These are phyloP conservation scores for Lithosia quadra DNA, from an alignment of 2,888 invertebrate genomes.

Conservation along the genomic window DNA sequence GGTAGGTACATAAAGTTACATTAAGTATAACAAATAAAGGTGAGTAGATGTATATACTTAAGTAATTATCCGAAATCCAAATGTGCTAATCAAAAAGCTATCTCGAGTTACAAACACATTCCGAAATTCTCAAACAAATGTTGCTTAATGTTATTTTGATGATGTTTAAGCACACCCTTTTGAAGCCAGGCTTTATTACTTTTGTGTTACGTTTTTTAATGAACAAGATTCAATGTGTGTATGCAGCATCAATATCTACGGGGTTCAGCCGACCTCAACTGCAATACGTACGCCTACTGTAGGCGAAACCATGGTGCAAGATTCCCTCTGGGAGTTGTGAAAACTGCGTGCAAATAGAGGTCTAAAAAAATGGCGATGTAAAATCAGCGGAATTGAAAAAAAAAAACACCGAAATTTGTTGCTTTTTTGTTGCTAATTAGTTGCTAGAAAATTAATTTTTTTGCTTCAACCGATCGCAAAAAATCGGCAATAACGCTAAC, in stretches of 20 bases:
- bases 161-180: conserved; percentile 1
- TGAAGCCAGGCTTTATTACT: neutral
- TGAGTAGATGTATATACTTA: neutral
- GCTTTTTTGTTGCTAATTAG: no score
- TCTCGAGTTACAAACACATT: conserved; percentile 4
- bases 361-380: no score
- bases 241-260: rapidly evolving
- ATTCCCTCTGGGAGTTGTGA: no score
- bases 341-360: no score
- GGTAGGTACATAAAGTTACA: neutral
- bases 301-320: no score
- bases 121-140: neutral
- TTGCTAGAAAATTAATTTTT: no score
- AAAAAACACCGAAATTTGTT: no score
- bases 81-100: conserved; percentile 15
- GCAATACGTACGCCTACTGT: no score
- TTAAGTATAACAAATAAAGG: neutral
- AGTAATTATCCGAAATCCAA: conserved; percentile 6
- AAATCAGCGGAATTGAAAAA: no score
- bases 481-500: no score
- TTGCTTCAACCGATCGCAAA: no score
- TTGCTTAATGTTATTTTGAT: conserved; percentile 15
- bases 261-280: no score
- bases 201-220: neutral
- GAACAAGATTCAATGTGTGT: neutral